Base-by-base conservation (phyloP, 2,888 invertebrate genomes). In the Calameuta idolon region DNA sequence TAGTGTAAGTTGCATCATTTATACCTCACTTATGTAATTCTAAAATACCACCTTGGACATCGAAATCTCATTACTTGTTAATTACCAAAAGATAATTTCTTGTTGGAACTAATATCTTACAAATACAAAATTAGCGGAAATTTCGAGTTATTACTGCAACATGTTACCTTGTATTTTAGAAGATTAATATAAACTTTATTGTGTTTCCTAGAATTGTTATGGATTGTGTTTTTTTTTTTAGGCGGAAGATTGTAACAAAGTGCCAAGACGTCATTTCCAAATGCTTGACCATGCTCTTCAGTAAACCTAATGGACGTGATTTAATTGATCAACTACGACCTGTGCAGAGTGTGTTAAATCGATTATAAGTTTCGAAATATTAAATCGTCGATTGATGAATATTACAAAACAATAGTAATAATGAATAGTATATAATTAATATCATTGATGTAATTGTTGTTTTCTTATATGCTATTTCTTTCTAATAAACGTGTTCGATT, bases 191-290 rank as follows among this genome's bases (percentile, higher is more conserved):
- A 69, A 69, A 12, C 23, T 69, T 23, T n/a, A 69, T 69, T 23
- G 69, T 12, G 3, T 69, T 69, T 69, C 12, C 23, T 69, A n/a
- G 9, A 30, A 69, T 69, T n/a, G 75, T 74, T 69, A 33, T 74
- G 15, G 75, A 81, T 76, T 76, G 77, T 77, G 74, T 75, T 77
- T 77, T 74, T 83, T 84, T 83, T 92, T 93, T 69, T 88, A 96
- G 96, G 88, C 93, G 95, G 82, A 93, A 94, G 83, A 94, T 96
- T 79, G 93, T 94, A 79, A 94, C 95, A 0, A 93, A 95, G 83
- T 95, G 95, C 80, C 94, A 96, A 87, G 96, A 96, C 88, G 94
- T 95, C n/a, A 94, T 96, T 75, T 95, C 96, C 0, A 94, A 94
- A 79, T 95, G 96, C 87, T 92, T 97, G 80, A 96, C 96, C 77